Evolutionary conservation across 2,888 invertebrate species (phyloP).

Genomic region (Nomada fabriciana): DNA sequence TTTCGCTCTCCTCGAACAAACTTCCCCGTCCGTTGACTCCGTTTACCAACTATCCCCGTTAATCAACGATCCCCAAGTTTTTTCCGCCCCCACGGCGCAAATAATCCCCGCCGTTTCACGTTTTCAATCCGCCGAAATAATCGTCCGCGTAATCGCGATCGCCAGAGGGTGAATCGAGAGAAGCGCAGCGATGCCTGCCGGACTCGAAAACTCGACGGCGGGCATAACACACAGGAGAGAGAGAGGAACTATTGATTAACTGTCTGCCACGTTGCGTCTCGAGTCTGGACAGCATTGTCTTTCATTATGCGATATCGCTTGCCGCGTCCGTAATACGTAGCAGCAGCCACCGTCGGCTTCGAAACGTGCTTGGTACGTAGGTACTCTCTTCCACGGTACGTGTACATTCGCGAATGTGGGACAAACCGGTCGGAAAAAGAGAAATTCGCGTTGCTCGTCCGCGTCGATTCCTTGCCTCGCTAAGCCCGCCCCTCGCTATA

Average conservation of each 20-base stretch:
- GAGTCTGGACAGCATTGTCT: slow-evolving; percentile 79
- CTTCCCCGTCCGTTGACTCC: neutral
- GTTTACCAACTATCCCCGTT: neutral
- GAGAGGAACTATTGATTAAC: slow-evolving; percentile 82
- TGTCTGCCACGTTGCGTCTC: slow-evolving; percentile 78
- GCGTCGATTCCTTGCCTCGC: neutral
- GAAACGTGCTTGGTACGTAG: too few species aligned
- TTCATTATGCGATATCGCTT: slow-evolving; percentile 72
- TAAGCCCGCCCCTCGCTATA: too few species aligned
- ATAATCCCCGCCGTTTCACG: neutral
- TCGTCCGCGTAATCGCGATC: slow-evolving; percentile 27
- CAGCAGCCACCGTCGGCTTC: too few species aligned
- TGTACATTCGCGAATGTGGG: slow-evolving; percentile 34
- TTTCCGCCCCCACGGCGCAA: neutral
- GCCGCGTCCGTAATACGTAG: slow-evolving; percentile 16
- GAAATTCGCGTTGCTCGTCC: slow-evolving; percentile 30
- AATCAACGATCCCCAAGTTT: neutral
- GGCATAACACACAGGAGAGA: slow-evolving; percentile 65
- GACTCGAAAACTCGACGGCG: slow-evolving; percentile 68
- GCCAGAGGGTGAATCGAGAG: neutral
- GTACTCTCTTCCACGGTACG: neutral
- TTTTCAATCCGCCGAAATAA: slow-evolving; percentile 1
- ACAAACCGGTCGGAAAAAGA: slow-evolving; percentile 48
- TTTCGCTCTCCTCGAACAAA: neutral
- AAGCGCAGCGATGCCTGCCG: slow-evolving; percentile 32